Conservation (phyloP, 2,888 invertebrate genomes). For the Hedya salicella region DNA sequence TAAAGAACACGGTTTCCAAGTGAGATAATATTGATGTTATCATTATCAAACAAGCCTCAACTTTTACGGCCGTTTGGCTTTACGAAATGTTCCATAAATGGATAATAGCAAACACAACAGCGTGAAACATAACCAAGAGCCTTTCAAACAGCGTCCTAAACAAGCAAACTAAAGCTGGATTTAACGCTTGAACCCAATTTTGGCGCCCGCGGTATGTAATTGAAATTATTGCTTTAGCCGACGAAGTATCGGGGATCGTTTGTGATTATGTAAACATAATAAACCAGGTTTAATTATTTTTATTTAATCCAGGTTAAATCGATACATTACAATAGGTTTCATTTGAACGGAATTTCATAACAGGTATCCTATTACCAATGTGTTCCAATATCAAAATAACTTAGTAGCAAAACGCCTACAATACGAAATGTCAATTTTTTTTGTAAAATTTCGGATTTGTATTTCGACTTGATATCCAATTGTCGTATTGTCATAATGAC, state of each 20-base stretch:
- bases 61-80: slow-evolving; percentile 16
- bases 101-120: slow-evolving; percentile 43
- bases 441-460: too few species aligned
- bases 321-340: too few species aligned
- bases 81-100: slow-evolving; percentile 30
- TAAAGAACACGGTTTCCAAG: neutral
- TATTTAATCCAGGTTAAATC: too few species aligned
- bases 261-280: slow-evolving; percentile 12
- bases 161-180: slow-evolving; percentile 53
- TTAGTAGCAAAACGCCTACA: too few species aligned
- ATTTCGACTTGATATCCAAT: too few species aligned
- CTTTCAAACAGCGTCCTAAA: slow-evolving; percentile 49
- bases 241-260: neutral
- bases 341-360: too few species aligned
- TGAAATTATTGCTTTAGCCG: slow-evolving; percentile 33
- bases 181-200: slow-evolving; percentile 45
- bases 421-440: too few species aligned
- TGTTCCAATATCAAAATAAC: too few species aligned
- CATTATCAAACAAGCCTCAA: slow-evolving; percentile 8
- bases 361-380: too few species aligned
- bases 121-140: slow-evolving; percentile 31
- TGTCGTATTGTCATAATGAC: too few species aligned
- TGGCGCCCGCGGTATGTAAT: slow-evolving; percentile 24
- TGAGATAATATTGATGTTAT: slow-evolving; percentile 11
- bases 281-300: neutral